A percentile compares a stretch with the other conserved stretches of the same genome.
Evolutionary conservation across 2,888 invertebrate genomes (phyloP).

Genomic region (Tholera decimalis): DNA sequence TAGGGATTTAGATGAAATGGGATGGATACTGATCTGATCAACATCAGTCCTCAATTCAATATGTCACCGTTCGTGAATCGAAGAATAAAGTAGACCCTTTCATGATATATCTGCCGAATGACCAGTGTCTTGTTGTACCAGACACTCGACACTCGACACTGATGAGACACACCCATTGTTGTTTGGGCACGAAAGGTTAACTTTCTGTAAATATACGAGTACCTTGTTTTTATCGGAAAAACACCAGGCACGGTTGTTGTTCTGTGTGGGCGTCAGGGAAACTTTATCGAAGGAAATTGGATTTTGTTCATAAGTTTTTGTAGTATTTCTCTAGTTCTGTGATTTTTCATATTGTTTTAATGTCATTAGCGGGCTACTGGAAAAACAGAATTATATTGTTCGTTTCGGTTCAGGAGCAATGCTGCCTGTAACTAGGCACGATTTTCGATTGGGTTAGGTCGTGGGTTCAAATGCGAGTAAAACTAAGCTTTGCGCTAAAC

Average conservation of each 20-base stretch:
- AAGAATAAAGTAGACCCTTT: background rate
- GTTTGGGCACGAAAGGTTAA: conserved; percentile 41
- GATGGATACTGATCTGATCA: too few relatives aligned
- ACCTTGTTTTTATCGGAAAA: conserved; percentile 34
- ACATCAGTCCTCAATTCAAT: background rate
- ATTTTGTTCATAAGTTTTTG: conserved; percentile 9
- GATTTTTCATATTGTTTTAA: background rate
- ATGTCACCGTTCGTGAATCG: background rate
- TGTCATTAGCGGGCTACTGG: background rate
- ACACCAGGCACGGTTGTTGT: conserved; percentile 6
- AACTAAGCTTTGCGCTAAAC: too few relatives aligned
- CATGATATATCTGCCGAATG: background rate
- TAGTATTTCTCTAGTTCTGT: conserved; percentile 11
- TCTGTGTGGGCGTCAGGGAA: conserved; percentile 8
- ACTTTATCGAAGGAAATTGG: conserved; percentile 37
- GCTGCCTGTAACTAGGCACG: too few relatives aligned
- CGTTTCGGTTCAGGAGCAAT: background rate
- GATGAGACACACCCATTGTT: conserved; percentile 41
- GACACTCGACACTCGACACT: conserved; percentile 53
- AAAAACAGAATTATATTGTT: background rate
- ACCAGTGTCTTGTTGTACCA: conserved; percentile 24
- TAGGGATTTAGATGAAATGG: too few relatives aligned
- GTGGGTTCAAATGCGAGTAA: too few relatives aligned
- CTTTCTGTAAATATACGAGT: conserved; percentile 47
- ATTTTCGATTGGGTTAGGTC: too few relatives aligned